A percentile compares a stretch with the other conserved stretches of the same genome.
These are phyloP conservation scores for Lucilia cuprina DNA, from an alignment of 1,140 invertebrate species.

Conservation along the genomic window DNA sequence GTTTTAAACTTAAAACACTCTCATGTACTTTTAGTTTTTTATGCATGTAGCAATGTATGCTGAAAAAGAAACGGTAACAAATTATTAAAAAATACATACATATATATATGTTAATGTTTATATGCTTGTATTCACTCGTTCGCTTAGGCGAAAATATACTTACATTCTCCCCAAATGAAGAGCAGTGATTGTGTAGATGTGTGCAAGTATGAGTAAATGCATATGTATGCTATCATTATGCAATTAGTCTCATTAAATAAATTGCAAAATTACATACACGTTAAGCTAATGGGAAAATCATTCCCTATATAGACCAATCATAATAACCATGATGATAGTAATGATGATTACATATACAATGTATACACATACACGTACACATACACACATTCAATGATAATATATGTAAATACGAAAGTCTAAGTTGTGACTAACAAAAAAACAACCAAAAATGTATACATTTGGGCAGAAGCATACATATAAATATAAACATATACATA, in stretches of 20 bases:
- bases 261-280: constrained; percentile 29
- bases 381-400: neutral
- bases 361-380: no score
- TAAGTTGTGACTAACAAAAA: no score
- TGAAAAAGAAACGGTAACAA: no score
- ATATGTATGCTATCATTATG: constrained; percentile 24
- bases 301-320: constrained; percentile 26
- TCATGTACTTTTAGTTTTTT: no score
- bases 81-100: no score
- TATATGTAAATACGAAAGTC: neutral
- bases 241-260: constrained; percentile 35
- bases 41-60: no score
- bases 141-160: neutral
- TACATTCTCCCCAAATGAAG: neutral
- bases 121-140: neutral
- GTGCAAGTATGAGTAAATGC: neutral
- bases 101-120: neutral
- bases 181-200: neutral
- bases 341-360: neutral
- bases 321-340: constrained; percentile 22
- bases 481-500: no score
- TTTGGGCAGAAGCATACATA: no score
- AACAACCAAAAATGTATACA: no score
- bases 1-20: no score
- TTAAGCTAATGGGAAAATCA: constrained; percentile 30